Percentiles rank a stretch among this genome's conserved stretches.
Conservation (phyloP, 2,797 vertebrate species). For the Falco biarmicus region DNA sequence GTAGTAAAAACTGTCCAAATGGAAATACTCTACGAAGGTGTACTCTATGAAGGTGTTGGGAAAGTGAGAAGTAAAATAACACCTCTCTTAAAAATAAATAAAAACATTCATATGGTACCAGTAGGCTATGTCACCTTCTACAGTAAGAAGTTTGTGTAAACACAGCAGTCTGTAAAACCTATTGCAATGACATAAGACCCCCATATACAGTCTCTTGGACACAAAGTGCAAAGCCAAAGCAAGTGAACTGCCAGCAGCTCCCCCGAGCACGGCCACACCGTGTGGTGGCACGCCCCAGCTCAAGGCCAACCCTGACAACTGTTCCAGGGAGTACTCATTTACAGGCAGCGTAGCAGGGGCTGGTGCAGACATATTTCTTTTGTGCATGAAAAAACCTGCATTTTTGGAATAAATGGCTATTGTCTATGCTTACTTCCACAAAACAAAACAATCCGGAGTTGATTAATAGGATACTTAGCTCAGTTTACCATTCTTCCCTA, state of each 20-base stretch:
- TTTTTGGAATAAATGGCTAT: neutral
- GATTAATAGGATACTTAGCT: neutral
- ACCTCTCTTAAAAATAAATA: neutral
- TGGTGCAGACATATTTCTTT: neutral
- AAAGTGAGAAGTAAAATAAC: neutral
- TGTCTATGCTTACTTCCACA: neutral
- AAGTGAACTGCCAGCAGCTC: neutral
- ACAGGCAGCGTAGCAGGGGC: neutral
- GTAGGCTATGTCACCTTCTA: neutral
- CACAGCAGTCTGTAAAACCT: neutral
- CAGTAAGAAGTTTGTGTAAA: neutral
- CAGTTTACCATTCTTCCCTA: neutral
- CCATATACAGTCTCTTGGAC: neutral
- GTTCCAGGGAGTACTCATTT: neutral
- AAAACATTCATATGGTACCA: neutral
- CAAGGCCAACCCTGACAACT: neutral
- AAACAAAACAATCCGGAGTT: neutral
- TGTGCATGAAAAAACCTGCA: neutral
- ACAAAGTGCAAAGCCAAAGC: conserved; percentile 12
- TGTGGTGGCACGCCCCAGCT: neutral
- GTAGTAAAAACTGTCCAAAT: neutral
- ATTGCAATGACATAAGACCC: neutral
- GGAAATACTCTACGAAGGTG: neutral
- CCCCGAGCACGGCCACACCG: fast-evolving
- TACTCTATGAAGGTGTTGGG: neutral